Evolutionary conservation across 2,113 vertebrate species (phyloP).

Genomic region (Zonotrichia leucophrys): DNA sequence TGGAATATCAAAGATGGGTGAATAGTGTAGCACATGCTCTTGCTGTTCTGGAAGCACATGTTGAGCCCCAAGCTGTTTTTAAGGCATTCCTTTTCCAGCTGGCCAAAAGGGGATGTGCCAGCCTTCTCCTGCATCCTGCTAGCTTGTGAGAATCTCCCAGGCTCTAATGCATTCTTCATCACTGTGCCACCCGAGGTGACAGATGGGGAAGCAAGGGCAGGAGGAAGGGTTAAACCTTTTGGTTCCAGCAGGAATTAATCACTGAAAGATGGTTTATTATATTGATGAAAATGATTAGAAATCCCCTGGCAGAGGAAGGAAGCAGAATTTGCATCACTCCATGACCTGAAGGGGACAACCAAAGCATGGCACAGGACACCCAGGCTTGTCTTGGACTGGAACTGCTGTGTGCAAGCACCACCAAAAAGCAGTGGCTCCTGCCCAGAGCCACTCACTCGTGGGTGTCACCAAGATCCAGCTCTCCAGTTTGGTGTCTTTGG

Average conservation of each 20-base stretch:
- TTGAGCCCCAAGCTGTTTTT: background rate
- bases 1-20: background rate
- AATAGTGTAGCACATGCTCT: background rate
- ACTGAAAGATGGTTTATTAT: background rate
- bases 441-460: background rate
- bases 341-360: background rate
- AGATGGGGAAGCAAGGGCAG: background rate
- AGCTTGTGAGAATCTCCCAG: background rate
- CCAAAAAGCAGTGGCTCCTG: background rate
- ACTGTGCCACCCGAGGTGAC: fast-evolving
- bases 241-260: background rate
- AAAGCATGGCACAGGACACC: background rate
- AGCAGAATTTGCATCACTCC: background rate
- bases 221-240: background rate
- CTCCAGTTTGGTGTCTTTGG: fast-evolving
- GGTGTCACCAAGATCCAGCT: background rate
- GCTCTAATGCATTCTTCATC: background rate
- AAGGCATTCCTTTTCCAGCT: background rate
- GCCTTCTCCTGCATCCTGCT: background rate
- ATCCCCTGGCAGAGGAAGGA: background rate
- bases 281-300: background rate
- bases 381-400: background rate
- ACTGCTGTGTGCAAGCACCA: fast-evolving
- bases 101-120: background rate
- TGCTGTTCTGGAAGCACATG: background rate